Percentiles rank a stretch among this genome's conserved stretches.
These are phyloP conservation scores for Branchinecta sandiegonensis DNA, from an alignment of 2,888 invertebrate genomes.

Conservation along the genomic window DNA sequence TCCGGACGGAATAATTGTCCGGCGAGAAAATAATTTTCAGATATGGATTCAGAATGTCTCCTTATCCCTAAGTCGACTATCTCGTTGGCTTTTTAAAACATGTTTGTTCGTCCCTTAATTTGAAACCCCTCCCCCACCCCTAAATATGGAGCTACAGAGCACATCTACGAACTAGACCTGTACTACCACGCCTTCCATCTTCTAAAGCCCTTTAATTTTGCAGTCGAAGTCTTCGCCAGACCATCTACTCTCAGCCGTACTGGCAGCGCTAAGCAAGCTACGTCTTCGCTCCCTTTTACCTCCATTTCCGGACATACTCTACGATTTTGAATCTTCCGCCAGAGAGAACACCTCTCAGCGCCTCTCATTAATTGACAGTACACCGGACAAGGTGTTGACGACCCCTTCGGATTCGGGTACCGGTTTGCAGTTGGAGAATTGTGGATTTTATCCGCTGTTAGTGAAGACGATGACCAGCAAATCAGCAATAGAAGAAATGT, in stretches of 20 bases:
- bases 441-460: constrained; percentile 21
- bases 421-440: constrained; percentile 3
- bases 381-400: constrained; percentile 22
- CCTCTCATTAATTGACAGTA: constrained; percentile 16
- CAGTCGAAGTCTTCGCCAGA: background rate
- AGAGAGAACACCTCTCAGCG: constrained; percentile 6
- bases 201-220: too few relatives aligned
- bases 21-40: too few relatives aligned
- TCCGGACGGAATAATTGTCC: too few relatives aligned
- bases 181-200: too few relatives aligned
- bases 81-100: too few relatives aligned
- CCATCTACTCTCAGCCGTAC: background rate
- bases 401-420: constrained; percentile 20
- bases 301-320: background rate
- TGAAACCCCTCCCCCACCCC: too few relatives aligned
- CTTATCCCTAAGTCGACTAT: too few relatives aligned
- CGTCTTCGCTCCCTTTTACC: constrained; percentile 7
- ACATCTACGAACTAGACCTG: too few relatives aligned
- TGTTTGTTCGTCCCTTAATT: too few relatives aligned
- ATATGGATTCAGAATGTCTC: too few relatives aligned
- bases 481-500: constrained; percentile 29
- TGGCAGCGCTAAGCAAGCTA: background rate
- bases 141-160: too few relatives aligned
- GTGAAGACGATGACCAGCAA: constrained; percentile 22
- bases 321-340: background rate